phyloP scores from a whole-genome alignment of 2,888 invertebrate species.

The Rhingia campestris region DNA sequence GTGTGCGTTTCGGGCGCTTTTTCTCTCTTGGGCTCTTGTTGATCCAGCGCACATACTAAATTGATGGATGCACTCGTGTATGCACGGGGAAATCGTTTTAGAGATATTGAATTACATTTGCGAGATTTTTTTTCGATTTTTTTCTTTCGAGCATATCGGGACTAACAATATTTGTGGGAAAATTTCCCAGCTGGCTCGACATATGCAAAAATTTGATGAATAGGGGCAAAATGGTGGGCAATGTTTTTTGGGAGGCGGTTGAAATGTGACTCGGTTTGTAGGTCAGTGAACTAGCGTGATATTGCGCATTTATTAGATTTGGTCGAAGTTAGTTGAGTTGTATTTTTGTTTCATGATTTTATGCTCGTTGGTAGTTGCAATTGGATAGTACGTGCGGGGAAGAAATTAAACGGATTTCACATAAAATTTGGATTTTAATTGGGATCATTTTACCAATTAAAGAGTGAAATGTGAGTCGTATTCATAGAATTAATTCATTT shows the following conservation, averaged over 20 bases:
- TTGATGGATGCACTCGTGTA: slow-evolving; percentile 74
- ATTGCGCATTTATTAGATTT: not conserved
- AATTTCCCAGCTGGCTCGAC: slow-evolving; percentile 8
- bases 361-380: not conserved
- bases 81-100: slow-evolving; percentile 63
- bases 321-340: not conserved
- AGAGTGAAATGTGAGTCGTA: too few relatives aligned
- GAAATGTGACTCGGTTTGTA: slow-evolving; percentile 18
- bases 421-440: too few relatives aligned
- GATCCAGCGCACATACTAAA: slow-evolving; percentile 52
- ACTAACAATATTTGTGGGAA: slow-evolving; percentile 37
- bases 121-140: slow-evolving; percentile 53
- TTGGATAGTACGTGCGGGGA: too few relatives aligned
- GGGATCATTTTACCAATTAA: too few relatives aligned
- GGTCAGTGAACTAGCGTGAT: slow-evolving; percentile 18
- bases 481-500: too few relatives aligned
- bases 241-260: not conserved
- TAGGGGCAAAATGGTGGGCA: slow-evolving; percentile 19
- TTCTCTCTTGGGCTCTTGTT: slow-evolving; percentile 36
- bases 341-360: not conserved
- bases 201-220: slow-evolving; percentile 32
- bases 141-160: not conserved
- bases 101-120: slow-evolving; percentile 70
- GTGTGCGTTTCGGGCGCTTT: slow-evolving; percentile 32
- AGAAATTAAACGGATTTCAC: too few relatives aligned